These are phyloP conservation scores for Unio delphinus DNA, from an alignment of 2,888 invertebrate genomes.

Conservation along the genomic window DNA sequence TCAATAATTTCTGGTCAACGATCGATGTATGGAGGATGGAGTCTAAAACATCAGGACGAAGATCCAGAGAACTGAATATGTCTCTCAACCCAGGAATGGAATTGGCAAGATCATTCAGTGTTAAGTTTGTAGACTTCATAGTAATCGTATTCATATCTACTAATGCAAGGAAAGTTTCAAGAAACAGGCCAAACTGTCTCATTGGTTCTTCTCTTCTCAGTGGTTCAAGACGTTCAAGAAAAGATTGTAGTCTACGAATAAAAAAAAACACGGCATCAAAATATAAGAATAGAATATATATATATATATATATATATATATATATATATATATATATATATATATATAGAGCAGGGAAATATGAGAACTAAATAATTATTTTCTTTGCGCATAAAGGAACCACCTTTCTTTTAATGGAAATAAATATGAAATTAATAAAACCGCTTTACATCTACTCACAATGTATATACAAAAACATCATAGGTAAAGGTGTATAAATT, in stretches of 20 bases:
- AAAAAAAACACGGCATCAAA: not conserved
- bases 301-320: too few relatives aligned
- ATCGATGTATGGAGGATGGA: constrained; percentile 30
- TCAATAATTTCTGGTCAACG: constrained; percentile 24
- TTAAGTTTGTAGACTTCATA: constrained; percentile 24
- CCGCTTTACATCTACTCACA: too few relatives aligned
- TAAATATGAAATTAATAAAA: too few relatives aligned
- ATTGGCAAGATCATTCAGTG: constrained; percentile 28
- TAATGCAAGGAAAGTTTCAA: constrained; percentile 29
- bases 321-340: too few relatives aligned
- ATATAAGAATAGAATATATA: too few relatives aligned
- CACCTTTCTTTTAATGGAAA: too few relatives aligned
- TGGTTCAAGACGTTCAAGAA: constrained; percentile 17
- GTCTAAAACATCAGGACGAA: constrained; percentile 27
- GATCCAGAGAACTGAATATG: constrained; percentile 27
- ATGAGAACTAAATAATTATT: too few relatives aligned
- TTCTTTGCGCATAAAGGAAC: too few relatives aligned
- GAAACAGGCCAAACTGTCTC: constrained; percentile 22
- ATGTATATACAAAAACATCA: too few relatives aligned
- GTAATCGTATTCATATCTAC: constrained; percentile 29
- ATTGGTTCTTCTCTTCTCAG: constrained; percentile 25
- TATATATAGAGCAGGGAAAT: too few relatives aligned
- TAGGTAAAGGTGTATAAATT: too few relatives aligned
- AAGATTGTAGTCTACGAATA: constrained; percentile 13
- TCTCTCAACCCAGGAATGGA: constrained; percentile 30